A percentile compares a stretch with the other conserved stretches of the same genome.
These are phyloP conservation scores for Nebria brevicollis DNA, from an alignment of 2,888 invertebrate species.

Conservation along the genomic window DNA sequence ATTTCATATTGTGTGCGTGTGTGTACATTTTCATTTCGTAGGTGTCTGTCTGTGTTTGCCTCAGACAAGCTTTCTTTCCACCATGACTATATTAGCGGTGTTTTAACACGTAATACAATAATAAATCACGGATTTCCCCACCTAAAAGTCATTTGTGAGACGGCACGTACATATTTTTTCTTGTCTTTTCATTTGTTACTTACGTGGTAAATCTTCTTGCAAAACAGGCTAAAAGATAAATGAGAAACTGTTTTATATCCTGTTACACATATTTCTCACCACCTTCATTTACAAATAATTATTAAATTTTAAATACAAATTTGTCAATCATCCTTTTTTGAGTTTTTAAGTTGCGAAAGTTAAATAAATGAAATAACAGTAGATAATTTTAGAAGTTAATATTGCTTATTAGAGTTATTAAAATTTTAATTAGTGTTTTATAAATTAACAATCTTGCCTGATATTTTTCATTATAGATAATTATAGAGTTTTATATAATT, in stretches of 20 bases:
- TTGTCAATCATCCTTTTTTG: too few relatives aligned
- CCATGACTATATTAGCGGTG: slow-evolving; percentile 25
- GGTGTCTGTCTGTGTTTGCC: not conserved
- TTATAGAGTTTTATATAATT: too few relatives aligned
- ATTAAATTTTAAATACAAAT: too few relatives aligned
- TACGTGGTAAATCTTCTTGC: slow-evolving; percentile 5
- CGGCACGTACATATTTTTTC: slow-evolving; percentile 16
- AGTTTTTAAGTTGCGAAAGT: too few relatives aligned
- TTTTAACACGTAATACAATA: slow-evolving; percentile 15
- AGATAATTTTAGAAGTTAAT: too few relatives aligned
- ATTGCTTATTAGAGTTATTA: too few relatives aligned
- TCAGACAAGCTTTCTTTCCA: slow-evolving; percentile 13
- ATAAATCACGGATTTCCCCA: slow-evolving; percentile 19
- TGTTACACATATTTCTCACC: too few relatives aligned
- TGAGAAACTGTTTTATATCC: not conserved
- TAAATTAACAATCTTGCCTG: too few relatives aligned
- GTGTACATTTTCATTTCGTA: not conserved
- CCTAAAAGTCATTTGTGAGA: slow-evolving; percentile 15
- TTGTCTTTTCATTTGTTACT: slow-evolving; percentile 16
- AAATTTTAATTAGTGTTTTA: too few relatives aligned
- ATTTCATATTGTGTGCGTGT: not conserved
- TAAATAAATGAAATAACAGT: too few relatives aligned
- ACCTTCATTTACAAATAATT: too few relatives aligned
- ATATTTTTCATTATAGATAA: too few relatives aligned
- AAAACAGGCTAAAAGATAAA: not conserved